Base-by-base conservation (phyloP, 2,888 invertebrate species). In the Zygothrica quintamaculata region DNA sequence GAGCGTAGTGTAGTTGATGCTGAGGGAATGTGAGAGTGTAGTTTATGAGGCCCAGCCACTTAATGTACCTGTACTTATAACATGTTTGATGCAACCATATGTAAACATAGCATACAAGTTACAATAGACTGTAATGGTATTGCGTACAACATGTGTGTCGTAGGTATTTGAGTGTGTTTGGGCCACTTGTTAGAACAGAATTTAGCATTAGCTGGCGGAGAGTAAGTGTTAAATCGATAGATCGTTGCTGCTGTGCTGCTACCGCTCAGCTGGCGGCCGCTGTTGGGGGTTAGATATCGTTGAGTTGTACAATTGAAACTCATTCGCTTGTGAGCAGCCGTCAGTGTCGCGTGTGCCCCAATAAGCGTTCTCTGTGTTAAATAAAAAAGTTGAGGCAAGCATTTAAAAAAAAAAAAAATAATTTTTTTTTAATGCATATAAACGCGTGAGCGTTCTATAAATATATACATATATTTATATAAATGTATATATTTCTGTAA, bases 271-370 rank as follows among this genome's bases (percentile, higher is more conserved):
- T 26, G 31, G 25, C 15, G 16, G 11, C 2, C 33, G 8, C 33
- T 34, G 44, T 33, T 46, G 39, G 60, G 55, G 72, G 65, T 76
- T 76, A 65, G 77, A 42, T 44, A 42, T 6, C 13, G 53, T 12
- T 46, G 59, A 26, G 73, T 53, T 72, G 25, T 12, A 6, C 57
- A 39, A 44, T 56, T 47, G 60, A 18, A 42, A 57, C 58, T 88
- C 88, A 84, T 85, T 84, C 88, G 84, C 75, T 82, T 76, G 76
- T 56, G 74, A 84, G 88, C 84, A 77, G 88, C 85, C 88, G 88
- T 82, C 88, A 86, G 88, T 85, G 88, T 77, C 67, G 84, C 79
- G 80, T 87, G 88, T 78, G 87, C 82, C 78, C 64, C 37, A 61
- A 37, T 9, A 62, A 78, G 65, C 50, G 60, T 52, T 55, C 15